Evolutionary conservation across 1,140 invertebrate species (phyloP).

Genomic region (Cydia amplana): DNA sequence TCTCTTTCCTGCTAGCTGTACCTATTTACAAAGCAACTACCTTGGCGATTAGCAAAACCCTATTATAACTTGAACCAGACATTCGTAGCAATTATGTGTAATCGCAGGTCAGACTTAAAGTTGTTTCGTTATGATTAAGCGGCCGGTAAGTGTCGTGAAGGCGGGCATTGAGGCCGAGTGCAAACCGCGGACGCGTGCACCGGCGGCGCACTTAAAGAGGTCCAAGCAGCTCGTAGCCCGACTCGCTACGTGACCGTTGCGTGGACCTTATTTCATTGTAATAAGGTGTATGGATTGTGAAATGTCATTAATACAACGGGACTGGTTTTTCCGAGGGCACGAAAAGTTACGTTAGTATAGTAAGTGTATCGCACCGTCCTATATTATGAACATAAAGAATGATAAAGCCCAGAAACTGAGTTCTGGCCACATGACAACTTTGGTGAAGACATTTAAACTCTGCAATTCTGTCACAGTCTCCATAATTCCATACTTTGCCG

Average conservation of each 20-base stretch:
- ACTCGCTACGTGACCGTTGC: not conserved
- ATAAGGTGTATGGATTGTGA: not conserved
- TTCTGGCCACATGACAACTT: no score
- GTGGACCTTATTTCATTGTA: not conserved
- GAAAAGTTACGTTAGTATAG: not conserved
- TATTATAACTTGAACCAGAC: not conserved
- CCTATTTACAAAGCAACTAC: not conserved
- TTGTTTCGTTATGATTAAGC: not conserved
- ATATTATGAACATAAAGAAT: not conserved
- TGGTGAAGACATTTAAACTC: no score
- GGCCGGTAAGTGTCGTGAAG: not conserved
- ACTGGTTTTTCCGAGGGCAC: conserved; percentile 12
- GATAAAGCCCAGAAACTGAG: no score
- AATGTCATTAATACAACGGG: not conserved
- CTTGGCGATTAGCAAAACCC: not conserved
- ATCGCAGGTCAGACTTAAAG: not conserved
- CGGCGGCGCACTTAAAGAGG: conserved; percentile 37
- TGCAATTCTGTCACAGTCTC: no score
- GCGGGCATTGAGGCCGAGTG: not conserved
- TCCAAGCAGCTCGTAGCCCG: not conserved
- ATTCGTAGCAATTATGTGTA: not conserved
- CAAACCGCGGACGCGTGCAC: conserved; percentile 44
- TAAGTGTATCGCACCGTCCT: not conserved
- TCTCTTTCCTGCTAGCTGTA: not conserved
- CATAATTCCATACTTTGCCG: no score